Percentiles rank a stretch among this genome's conserved stretches.
Evolutionary conservation across 2,888 invertebrate species (phyloP).

Genomic region (Rhaphigaster nebulosa): DNA sequence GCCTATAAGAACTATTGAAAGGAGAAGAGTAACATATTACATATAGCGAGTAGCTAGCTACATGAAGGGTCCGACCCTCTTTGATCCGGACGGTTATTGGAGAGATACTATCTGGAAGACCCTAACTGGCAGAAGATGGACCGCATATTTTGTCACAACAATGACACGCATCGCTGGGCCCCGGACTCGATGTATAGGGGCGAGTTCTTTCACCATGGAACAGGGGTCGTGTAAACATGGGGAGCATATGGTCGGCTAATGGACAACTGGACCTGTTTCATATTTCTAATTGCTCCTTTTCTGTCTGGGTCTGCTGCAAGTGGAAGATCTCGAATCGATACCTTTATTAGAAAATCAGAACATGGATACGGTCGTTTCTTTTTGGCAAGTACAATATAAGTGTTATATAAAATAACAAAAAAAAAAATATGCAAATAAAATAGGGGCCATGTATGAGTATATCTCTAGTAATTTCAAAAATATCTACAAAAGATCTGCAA

Average conservation of each 20-base stretch:
- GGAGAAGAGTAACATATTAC: constrained; percentile 49
- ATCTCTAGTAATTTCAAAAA: no score
- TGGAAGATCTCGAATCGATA: not conserved
- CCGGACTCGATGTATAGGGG: not conserved
- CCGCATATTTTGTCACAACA: constrained; percentile 58
- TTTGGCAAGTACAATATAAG: no score
- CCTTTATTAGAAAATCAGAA: not conserved
- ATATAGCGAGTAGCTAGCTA: constrained; percentile 21
- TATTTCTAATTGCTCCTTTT: constrained; percentile 26
- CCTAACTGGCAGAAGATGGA: constrained; percentile 49
- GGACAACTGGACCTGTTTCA: constrained; percentile 46
- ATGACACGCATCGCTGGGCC: constrained; percentile 29
- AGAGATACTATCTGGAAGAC: constrained; percentile 42
- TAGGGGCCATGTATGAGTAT: no score
- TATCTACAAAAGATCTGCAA: no score
- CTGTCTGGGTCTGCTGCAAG: not conserved
- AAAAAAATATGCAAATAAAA: no score
- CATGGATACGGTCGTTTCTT: no score
- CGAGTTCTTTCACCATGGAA: constrained; percentile 23
- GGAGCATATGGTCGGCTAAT: constrained; percentile 49
- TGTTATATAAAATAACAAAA: no score
- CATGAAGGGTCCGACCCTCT: constrained; percentile 5
- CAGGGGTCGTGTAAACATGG: constrained; percentile 49
- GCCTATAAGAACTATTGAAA: constrained; percentile 3
- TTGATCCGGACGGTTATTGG: constrained; percentile 51